Percentiles rank a stretch among this genome's conserved stretches.
These are phyloP conservation scores for Diadema setosum DNA, from an alignment of 35 echinoderm and acorn worm species.

Conservation along the genomic window DNA sequence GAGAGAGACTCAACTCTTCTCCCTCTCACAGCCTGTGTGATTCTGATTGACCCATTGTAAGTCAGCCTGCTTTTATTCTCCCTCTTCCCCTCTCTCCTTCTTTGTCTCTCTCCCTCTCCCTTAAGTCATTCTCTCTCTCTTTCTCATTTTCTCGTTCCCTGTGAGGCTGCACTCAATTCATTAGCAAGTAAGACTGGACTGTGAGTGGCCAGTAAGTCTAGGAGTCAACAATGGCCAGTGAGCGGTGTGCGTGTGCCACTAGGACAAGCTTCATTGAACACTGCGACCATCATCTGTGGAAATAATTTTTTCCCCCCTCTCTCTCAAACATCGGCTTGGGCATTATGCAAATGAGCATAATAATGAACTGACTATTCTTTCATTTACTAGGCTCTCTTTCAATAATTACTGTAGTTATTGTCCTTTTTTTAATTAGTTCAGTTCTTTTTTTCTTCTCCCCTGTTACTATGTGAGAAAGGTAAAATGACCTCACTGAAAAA, in stretches of 20 bases:
- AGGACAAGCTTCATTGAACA: background rate
- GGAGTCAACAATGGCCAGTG: background rate
- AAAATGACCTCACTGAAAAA: too few relatives aligned
- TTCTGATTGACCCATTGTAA: background rate
- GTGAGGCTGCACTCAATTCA: background rate
- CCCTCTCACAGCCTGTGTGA: background rate
- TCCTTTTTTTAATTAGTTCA: too few relatives aligned
- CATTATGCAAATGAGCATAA: slow-evolving; percentile 10
- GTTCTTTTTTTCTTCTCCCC: too few relatives aligned
- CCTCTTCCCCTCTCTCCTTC: background rate
- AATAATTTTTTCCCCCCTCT: too few relatives aligned
- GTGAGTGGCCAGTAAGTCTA: background rate
- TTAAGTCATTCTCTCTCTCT: background rate
- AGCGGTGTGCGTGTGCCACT: background rate
- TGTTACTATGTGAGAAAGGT: too few relatives aligned
- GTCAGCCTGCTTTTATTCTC: background rate
- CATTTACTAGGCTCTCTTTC: too few relatives aligned
- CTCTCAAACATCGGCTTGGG: background rate
- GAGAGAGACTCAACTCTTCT: background rate
- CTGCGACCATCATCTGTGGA: too few relatives aligned
- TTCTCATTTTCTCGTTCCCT: background rate
- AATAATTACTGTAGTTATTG: too few relatives aligned
- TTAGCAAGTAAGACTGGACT: background rate
- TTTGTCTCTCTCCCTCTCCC: background rate
- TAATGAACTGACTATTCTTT: too few relatives aligned